phyloP scores from a whole-genome alignment of 1,140 invertebrate genomes.

The Sipha flava region DNA sequence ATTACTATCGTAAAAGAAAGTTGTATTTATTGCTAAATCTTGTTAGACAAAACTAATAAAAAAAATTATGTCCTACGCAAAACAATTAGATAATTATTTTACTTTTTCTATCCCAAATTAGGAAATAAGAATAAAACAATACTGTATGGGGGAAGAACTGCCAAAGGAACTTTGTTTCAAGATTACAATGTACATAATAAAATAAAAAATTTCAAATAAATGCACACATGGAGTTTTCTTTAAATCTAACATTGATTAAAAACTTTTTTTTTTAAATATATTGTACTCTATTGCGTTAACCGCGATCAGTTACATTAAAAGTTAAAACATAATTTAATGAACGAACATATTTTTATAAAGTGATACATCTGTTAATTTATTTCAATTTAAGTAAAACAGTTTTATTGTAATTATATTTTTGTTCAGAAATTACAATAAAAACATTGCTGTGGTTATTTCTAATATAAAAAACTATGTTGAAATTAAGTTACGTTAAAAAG shows the following conservation, averaged over 20 bases:
- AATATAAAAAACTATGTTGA: no score
- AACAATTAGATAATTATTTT: conserved; percentile 4
- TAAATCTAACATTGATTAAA: not conserved
- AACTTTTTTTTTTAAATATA: not conserved
- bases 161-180: not conserved
- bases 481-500: no score
- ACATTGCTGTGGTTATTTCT: no score
- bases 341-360: no score
- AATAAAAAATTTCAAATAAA: not conserved
- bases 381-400: no score
- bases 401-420: no score
- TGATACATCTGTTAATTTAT: no score
- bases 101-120: not conserved
- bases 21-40: not conserved
- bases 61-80: not conserved
- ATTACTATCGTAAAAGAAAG: not conserved
- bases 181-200: not conserved
- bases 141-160: not conserved
- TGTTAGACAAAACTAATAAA: conserved; percentile 4
- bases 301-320: no score
- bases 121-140: not conserved
- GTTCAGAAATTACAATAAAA: no score
- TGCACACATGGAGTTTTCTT: not conserved
- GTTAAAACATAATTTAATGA: no score
- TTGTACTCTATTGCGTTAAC: no score